Conservation (phyloP, 2,797 vertebrate genomes). For the Acanthurus tractus region DNA sequence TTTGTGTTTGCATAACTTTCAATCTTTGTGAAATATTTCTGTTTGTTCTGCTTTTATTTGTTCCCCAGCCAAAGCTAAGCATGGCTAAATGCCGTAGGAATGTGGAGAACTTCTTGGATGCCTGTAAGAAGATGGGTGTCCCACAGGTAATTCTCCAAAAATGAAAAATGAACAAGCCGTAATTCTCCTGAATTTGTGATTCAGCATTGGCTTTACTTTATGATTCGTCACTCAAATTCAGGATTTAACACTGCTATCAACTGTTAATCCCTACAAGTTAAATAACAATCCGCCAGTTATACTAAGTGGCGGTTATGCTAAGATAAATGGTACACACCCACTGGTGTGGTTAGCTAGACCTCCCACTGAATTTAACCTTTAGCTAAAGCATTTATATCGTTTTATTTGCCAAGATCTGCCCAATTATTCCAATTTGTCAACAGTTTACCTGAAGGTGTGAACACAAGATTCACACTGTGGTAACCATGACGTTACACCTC, state of each 20-base stretch:
- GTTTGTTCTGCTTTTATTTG: constrained; percentile 20
- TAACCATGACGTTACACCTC: no score
- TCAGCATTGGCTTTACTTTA: neutral
- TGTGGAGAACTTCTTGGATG: constrained; percentile 98
- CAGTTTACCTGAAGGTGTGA: no score
- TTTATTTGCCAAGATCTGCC: neutral
- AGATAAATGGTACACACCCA: no score
- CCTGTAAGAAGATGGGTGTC: constrained; percentile 97
- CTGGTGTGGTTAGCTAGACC: neutral
- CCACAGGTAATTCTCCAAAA: constrained; percentile 88
- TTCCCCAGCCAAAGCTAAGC: constrained; percentile 95
- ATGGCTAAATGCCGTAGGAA: constrained; percentile 99
- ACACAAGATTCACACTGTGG: no score
- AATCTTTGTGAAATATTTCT: neutral
- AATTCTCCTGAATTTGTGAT: neutral
- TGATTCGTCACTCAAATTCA: neutral
- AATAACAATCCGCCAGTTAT: neutral
- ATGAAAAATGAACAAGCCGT: no score
- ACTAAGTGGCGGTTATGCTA: neutral
- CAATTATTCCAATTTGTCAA: no score
- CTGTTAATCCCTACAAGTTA: neutral
- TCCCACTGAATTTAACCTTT: neutral
- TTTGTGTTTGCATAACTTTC: neutral
- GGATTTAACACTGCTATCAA: neutral
- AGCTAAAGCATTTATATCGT: neutral